phyloP scores from a whole-genome alignment of 2,797 vertebrate species.

The Bucorvus abyssinicus region DNA sequence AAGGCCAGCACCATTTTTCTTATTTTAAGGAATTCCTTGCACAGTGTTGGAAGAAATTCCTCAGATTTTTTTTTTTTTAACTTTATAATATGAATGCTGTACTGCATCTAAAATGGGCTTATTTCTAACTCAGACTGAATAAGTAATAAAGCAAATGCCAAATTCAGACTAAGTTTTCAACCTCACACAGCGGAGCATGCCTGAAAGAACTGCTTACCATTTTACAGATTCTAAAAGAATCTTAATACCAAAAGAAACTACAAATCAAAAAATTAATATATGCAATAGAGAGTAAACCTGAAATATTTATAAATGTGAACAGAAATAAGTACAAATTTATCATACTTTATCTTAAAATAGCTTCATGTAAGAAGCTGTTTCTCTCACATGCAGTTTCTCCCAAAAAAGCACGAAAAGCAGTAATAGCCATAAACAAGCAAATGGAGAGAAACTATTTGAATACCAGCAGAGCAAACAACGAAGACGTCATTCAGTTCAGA shows the following conservation, averaged over 20 bases:
- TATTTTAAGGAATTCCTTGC: not conserved
- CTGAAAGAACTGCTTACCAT: not conserved
- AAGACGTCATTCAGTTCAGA: not conserved
- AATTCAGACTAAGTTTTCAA: not conserved
- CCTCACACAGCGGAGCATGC: not conserved
- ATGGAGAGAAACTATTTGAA: not conserved
- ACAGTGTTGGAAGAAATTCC: not conserved
- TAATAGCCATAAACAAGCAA: not conserved
- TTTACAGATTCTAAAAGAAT: not conserved
- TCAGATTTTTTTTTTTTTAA: not conserved
- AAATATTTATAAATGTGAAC: not conserved
- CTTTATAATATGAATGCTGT: not conserved
- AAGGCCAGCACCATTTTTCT: not conserved
- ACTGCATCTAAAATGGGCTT: not conserved
- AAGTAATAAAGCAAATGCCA: not conserved
- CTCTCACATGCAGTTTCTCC: not conserved
- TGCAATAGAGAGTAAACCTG: not conserved
- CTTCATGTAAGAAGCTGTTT: not conserved
- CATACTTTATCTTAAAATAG: not conserved
- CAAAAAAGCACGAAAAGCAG: not conserved
- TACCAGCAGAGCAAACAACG: not conserved
- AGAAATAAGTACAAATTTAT: not conserved
- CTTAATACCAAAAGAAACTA: not conserved
- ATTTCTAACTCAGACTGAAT: not conserved
- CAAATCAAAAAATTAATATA: not conserved